A percentile compares a stretch with the other conserved stretches of the same genome.
Conservation (phyloP, 2,888 invertebrate species). For the Tuta absoluta region DNA sequence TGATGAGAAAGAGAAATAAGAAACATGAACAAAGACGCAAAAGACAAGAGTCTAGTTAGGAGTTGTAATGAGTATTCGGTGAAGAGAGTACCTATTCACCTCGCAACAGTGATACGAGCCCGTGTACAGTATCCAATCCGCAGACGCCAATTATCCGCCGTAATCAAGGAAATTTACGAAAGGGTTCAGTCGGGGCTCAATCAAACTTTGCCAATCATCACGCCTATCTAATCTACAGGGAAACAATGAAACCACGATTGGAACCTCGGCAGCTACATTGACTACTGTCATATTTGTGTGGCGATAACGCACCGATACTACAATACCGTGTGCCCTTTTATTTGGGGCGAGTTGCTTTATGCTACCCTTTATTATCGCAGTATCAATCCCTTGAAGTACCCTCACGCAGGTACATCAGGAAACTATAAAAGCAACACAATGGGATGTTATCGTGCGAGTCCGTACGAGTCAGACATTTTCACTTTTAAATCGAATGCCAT, state of each 20-base stretch:
- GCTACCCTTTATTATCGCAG: conserved; percentile 9
- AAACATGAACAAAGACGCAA: conserved; percentile 7
- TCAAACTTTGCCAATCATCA: conserved; percentile 79
- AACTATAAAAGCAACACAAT: conserved; percentile 22
- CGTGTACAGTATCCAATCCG: conserved; percentile 55
- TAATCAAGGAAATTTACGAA: conserved; percentile 69
- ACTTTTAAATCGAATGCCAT: conserved; percentile 30
- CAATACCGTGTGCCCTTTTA: conserved; percentile 39
- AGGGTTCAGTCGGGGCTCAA: conserved; percentile 71
- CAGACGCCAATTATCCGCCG: conserved; percentile 63
- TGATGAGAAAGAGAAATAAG: conserved; percentile 12
- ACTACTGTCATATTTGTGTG: conserved; percentile 63
- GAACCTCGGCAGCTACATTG: conserved; percentile 65
- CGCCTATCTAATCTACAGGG: conserved; percentile 72
- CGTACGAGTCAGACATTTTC: conserved; percentile 28
- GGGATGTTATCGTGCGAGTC: conserved; percentile 24
- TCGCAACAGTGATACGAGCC: conserved; percentile 42
- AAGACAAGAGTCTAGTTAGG: conserved; percentile 15
- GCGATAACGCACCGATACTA: conserved; percentile 55
- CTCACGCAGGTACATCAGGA: conserved; percentile 1
- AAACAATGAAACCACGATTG: conserved; percentile 71
- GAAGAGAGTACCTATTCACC: conserved; percentile 33
- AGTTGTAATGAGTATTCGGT: conserved; percentile 28
- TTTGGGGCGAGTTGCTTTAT: conserved; percentile 42
- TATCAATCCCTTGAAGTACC: conserved; percentile 2